Conservation (phyloP, 1,140 invertebrate genomes). For the Saxidomus purpurata region DNA sequence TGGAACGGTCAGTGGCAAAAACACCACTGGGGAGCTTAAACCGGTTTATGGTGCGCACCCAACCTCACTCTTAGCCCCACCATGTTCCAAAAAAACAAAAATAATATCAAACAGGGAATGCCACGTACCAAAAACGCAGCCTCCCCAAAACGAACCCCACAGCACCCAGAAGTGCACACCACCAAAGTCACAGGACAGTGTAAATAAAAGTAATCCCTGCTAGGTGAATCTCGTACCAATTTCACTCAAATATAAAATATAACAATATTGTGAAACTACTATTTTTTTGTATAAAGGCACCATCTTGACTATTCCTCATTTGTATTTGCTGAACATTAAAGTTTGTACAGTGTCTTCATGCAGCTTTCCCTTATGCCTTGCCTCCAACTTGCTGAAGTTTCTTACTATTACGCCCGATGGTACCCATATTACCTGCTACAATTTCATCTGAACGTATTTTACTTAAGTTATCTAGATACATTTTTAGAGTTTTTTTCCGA, state of each 20-base stretch:
- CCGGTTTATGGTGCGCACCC: no score
- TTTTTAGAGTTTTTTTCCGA: background rate
- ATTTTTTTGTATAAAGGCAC: constrained; percentile 57
- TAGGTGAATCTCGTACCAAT: background rate
- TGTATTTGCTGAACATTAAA: constrained; percentile 8
- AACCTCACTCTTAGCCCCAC: no score
- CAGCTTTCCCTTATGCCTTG: background rate
- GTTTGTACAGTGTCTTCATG: background rate
- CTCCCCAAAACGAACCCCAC: no score
- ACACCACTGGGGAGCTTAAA: no score
- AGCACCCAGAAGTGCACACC: no score
- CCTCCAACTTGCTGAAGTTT: constrained; percentile 3
- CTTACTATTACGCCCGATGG: background rate
- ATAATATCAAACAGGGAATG: no score
- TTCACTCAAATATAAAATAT: constrained; percentile 41
- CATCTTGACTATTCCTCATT: background rate
- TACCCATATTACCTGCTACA: background rate
- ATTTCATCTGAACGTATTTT: background rate
- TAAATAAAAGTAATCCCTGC: no score
- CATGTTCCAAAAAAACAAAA: no score
- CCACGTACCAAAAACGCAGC: no score
- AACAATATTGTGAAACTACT: background rate
- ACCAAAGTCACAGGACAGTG: no score
- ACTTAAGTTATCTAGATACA: background rate
- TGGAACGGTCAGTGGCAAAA: no score